These are phyloP conservation scores for Electrona antarctica DNA, from an alignment of 2,113 vertebrate genomes.

Conservation along the genomic window DNA sequence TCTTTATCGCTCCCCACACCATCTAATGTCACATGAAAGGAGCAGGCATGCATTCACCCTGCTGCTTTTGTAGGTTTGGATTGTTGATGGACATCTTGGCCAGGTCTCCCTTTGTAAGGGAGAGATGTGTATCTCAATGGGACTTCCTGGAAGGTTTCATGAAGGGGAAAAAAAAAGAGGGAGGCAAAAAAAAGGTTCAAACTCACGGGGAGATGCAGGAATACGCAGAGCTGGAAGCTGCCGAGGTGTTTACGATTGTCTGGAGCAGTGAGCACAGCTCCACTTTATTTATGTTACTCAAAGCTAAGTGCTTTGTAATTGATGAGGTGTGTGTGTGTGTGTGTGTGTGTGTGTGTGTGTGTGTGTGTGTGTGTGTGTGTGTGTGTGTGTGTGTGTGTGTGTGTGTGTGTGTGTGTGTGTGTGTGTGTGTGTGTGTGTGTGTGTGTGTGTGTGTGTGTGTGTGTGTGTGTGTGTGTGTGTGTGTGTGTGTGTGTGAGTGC, in stretches of 20 bases:
- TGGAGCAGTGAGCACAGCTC: constrained; percentile 8
- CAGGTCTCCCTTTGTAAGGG: no score
- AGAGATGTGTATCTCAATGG: no score
- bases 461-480: no score
- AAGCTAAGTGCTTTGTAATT: constrained; percentile 37
- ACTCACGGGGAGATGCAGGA: neutral
- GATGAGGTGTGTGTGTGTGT: neutral
- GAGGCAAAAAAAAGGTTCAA: neutral
- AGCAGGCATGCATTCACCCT: constrained; percentile 42
- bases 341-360: no score
- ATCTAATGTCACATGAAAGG: constrained; percentile 23
- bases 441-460: no score
- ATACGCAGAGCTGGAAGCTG: neutral
- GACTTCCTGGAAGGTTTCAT: no score
- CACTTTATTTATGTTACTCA: constrained; percentile 42
- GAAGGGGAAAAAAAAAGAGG: neutral
- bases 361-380: no score
- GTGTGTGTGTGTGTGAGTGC: no score
- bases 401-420: no score
- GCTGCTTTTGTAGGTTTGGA: constrained; percentile 41
- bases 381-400: no score
- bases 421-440: neutral
- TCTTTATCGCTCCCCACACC: constrained; percentile 19
- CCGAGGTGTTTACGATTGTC: constrained; percentile 31
- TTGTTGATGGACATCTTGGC: no score